A percentile compares a stretch with the other conserved stretches of the same genome.
Conservation (phyloP, 1,140 invertebrate genomes). For the Trialeurodes vaporariorum region DNA sequence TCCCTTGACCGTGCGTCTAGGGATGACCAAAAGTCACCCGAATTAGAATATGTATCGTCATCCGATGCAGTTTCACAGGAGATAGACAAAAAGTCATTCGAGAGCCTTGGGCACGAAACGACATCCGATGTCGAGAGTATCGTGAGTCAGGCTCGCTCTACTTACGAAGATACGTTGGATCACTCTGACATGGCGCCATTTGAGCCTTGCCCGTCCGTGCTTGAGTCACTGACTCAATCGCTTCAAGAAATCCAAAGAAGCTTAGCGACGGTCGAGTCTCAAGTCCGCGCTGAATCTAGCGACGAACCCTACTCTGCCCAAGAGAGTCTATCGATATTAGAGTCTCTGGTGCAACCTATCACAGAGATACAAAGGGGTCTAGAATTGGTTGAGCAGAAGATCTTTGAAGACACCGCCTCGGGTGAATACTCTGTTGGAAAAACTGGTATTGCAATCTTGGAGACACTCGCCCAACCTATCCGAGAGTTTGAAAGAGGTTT, state of each 20-base stretch:
- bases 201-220: constrained; percentile 13
- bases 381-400: constrained; percentile 35
- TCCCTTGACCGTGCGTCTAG: too few species aligned
- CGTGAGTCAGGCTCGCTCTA: background rate
- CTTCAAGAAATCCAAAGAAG: constrained; percentile 27
- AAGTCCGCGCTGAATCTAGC: constrained; percentile 20
- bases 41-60: constrained; percentile 2
- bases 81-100: background rate
- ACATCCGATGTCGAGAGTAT: background rate
- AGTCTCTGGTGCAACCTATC: constrained; percentile 42
- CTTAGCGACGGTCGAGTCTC: constrained; percentile 23
- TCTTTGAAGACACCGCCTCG: constrained; percentile 21
- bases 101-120: background rate
- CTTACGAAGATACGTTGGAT: background rate
- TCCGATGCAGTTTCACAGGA: background rate
- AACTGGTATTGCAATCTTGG: constrained; percentile 33
- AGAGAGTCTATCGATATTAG: constrained; percentile 27
- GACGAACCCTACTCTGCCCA: constrained; percentile 20
- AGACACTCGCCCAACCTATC: constrained; percentile 41
- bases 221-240: constrained; percentile 27
- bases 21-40: too few species aligned
- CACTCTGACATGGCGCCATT: background rate
- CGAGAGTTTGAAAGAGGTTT: constrained; percentile 24
- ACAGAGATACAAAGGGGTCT: constrained; percentile 47
- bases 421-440: constrained; percentile 18